Percentiles rank a stretch among this genome's conserved stretches.
These are phyloP conservation scores for Miltochrista miniata DNA, from an alignment of 2,888 invertebrate species.

Conservation along the genomic window DNA sequence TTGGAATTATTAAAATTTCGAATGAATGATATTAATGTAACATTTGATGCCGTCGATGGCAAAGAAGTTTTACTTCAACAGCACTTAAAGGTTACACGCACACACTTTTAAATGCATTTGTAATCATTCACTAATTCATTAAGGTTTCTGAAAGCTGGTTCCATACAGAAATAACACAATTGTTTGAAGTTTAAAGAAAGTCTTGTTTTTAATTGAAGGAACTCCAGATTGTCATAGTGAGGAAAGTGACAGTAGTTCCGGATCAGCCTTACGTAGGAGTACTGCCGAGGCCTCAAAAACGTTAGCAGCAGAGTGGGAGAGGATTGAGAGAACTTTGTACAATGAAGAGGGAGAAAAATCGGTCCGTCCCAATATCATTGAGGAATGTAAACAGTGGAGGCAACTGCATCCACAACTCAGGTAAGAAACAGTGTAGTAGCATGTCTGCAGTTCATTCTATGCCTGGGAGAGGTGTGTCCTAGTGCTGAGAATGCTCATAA, in stretches of 20 bases:
- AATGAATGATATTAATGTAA: too few species aligned
- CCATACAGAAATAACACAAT: too few species aligned
- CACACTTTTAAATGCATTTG: too few species aligned
- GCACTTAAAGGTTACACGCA: too few species aligned
- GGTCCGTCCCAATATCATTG: slow-evolving; percentile 73
- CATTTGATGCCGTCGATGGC: too few species aligned
- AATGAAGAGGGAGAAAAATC: slow-evolving; percentile 80
- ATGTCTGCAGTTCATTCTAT: background rate
- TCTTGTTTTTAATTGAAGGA: slow-evolving; percentile 41
- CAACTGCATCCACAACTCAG: slow-evolving; percentile 83
- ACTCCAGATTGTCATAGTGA: slow-evolving; percentile 77
- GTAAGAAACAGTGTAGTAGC: slow-evolving; percentile 44
- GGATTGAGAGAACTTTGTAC: slow-evolving; percentile 82
- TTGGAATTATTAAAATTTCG: too few species aligned
- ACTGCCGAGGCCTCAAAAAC: slow-evolving; percentile 79
- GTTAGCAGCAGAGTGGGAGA: slow-evolving; percentile 81
- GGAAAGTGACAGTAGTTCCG: slow-evolving; percentile 80
- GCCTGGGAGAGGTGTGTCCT: too few species aligned
- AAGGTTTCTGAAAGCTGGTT: too few species aligned
- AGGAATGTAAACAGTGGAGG: slow-evolving; percentile 85
- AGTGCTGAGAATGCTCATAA: too few species aligned
- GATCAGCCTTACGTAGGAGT: slow-evolving; percentile 73
- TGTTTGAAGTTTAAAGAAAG: too few species aligned
- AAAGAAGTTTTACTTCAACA: too few species aligned
- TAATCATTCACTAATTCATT: too few species aligned